Evolutionary conservation across 2,888 invertebrate species (phyloP).

Genomic region (Mimas tiliae): DNA sequence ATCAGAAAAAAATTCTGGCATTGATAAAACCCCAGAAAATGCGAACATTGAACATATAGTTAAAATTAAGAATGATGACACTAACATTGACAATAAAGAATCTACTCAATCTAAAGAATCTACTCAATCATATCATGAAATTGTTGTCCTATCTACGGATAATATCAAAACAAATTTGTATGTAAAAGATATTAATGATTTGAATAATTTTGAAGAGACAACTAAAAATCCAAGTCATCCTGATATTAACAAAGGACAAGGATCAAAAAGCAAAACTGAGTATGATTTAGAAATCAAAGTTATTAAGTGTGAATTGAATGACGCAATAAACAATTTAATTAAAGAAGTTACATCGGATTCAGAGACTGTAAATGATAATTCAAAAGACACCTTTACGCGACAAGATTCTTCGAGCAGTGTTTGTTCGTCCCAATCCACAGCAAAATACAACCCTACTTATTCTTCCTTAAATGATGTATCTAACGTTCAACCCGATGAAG

Average conservation of each 20-base stretch:
- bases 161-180: constrained; percentile 70
- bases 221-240: constrained; percentile 15
- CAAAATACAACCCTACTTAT: constrained; percentile 86
- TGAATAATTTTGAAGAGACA: constrained; percentile 31
- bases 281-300: constrained; percentile 74
- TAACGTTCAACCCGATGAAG: constrained; percentile 81
- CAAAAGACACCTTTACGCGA: constrained; percentile 67
- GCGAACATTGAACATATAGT: constrained; percentile 31
- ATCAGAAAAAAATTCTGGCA: not conserved
- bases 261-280: constrained; percentile 34
- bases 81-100: constrained; percentile 27
- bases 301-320: constrained; percentile 76
- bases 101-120: constrained; percentile 26
- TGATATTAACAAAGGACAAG: constrained; percentile 25
- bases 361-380: constrained; percentile 56
- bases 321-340: constrained; percentile 77
- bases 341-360: constrained; percentile 74
- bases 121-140: constrained; percentile 57
- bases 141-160: constrained; percentile 70
- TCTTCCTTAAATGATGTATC: constrained; percentile 86
- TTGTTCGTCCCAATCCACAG: constrained; percentile 89
- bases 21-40: constrained; percentile 1
- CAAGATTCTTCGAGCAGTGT: constrained; percentile 86
- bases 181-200: constrained; percentile 65
- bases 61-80: constrained; percentile 32